A percentile compares a stretch with the other conserved stretches of the same genome.
These are phyloP conservation scores for Coregonus sp. DNA, from an alignment of 2,797 vertebrate species.

Conservation along the genomic window DNA sequence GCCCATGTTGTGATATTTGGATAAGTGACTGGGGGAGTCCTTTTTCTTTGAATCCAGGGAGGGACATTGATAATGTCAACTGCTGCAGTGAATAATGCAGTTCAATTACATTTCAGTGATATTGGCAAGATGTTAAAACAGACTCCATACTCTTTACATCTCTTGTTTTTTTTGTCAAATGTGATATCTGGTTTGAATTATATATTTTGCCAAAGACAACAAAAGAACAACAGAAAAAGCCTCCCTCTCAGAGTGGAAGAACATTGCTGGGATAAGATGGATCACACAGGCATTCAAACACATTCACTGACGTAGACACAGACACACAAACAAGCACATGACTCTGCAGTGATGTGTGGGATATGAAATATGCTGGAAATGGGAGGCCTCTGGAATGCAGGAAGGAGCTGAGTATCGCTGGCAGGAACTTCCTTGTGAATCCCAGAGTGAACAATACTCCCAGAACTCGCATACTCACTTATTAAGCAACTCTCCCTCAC, in stretches of 20 bases:
- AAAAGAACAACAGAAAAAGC: conserved; percentile 3
- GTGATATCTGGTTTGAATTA: background rate
- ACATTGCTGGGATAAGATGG: conserved; percentile 6
- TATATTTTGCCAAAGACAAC: background rate
- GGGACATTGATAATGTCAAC: background rate
- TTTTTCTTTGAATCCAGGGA: background rate
- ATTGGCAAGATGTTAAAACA: background rate
- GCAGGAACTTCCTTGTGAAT: conserved; percentile 59
- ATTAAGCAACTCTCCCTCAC: background rate
- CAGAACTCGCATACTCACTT: conserved; percentile 39
- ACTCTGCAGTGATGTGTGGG: conserved; percentile 61
- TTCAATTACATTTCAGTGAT: background rate
- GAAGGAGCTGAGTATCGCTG: conserved; percentile 60
- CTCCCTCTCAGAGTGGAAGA: background rate
- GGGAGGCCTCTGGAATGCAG: conserved; percentile 75
- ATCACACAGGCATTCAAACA: conserved; percentile 13
- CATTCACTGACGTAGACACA: conserved; percentile 15
- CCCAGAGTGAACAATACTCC: conserved; percentile 47
- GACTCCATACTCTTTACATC: background rate
- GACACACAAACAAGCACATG: conserved; percentile 48
- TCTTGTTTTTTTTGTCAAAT: background rate
- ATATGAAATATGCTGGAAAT: conserved; percentile 58
- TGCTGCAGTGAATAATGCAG: background rate
- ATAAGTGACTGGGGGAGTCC: background rate
- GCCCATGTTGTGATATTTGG: background rate